Evolutionary conservation across 2,888 invertebrate species (phyloP), one percentile per base, ranked within the genome.

Genomic region (Ischnus inquisitorius): DNA sequence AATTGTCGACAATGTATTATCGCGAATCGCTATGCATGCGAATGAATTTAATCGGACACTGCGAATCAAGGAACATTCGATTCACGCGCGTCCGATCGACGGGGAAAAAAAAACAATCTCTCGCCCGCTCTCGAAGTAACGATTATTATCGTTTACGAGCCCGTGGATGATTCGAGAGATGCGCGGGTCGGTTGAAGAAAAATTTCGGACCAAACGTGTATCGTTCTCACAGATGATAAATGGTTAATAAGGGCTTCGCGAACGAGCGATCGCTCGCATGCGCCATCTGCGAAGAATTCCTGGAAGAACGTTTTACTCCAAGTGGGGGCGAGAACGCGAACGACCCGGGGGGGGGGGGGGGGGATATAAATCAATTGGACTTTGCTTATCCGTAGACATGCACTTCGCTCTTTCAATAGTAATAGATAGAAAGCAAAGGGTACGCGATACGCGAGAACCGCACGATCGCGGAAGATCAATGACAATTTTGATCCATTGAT

Each of bases 211-310:
- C 8, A 79, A 79, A 60, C 71, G 79, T 22, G 19, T 16, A 8
- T 51, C 22, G 12, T 54, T 71, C 64, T 79, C 71, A 28, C 64
- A 43, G 64, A 79, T 54, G 64, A 79, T 79, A 71, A 79, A 71
- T 65, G 41, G 51, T 60, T 64, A 71, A 71, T 65, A 79, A 65
- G 43, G 34, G 46, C 5, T 10, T 62, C 64, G 51, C 28, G 3
- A 51, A 57, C 76, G 39, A 28, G 43, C 22, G 39, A 3, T 34
- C 67, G 16, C n/a, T 69, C 57, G 41, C 76, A 54, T 57, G 67
- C 28, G 76, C 25, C 54, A 54, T 67, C 34, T 12, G 22, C 19
- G 51, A 69, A n/a, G 68, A 69, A 62, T 78, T 78, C 78, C 69
- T 48, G 62, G 78, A 78, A 78, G n/a, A 69, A 22, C 39, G 22